A percentile compares a stretch with the other conserved stretches of the same genome.
These are phyloP conservation scores for Corythornis leucogaster DNA, from an alignment of 2,797 vertebrate species.

Conservation along the genomic window DNA sequence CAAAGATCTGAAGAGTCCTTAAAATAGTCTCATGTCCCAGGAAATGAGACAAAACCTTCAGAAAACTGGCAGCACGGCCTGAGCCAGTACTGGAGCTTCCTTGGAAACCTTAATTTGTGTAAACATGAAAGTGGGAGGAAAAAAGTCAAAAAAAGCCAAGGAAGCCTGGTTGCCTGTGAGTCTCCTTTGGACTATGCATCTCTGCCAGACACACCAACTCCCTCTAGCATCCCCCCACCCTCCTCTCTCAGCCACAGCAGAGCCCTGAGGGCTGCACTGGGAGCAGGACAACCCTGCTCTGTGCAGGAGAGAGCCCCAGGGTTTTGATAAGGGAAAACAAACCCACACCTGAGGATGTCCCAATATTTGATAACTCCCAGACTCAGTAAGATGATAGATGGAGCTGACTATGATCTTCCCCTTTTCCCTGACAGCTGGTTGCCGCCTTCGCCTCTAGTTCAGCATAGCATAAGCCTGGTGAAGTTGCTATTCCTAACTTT, in stretches of 20 bases:
- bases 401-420: not conserved
- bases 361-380: not conserved
- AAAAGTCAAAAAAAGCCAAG: not conserved
- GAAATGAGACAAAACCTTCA: slow-evolving; percentile 13
- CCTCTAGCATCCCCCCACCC: not conserved
- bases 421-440: not conserved
- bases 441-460: not conserved
- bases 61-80: not conserved
- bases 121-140: not conserved
- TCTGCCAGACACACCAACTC: not conserved
- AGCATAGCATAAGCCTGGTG: not conserved
- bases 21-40: slow-evolving; percentile 5
- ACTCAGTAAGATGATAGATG: not conserved
- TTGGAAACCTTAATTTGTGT: not conserved
- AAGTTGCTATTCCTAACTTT: not conserved
- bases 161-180: not conserved
- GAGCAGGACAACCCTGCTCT: not conserved
- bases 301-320: accelerated
- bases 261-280: not conserved
- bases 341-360: not conserved
- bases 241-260: not conserved
- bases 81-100: not conserved
- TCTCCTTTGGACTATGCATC: not conserved
- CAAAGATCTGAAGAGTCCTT: slow-evolving; percentile 14
- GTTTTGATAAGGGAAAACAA: not conserved